These are phyloP conservation scores for Sylvilagus bachmani DNA, from an alignment of 2,113 vertebrate species.

Conservation along the genomic window DNA sequence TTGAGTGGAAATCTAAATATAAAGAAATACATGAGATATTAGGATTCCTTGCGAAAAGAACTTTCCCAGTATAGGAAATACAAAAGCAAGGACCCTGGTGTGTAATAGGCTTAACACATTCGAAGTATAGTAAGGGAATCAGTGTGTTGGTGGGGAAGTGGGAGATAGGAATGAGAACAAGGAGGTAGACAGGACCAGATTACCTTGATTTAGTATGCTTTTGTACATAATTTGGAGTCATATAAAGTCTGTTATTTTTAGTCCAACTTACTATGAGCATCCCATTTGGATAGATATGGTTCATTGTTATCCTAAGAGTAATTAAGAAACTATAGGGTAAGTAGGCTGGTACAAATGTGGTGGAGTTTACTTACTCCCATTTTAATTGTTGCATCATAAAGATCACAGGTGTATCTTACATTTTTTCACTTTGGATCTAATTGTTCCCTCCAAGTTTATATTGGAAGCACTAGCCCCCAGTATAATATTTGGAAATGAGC, in stretches of 20 bases:
- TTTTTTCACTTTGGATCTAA: not conserved
- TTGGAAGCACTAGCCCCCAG: not conserved
- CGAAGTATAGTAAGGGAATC: not conserved
- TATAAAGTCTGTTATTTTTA: not conserved
- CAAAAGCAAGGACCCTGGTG: not conserved
- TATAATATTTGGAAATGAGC: not conserved
- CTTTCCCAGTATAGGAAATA: not conserved
- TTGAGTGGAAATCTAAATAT: not conserved
- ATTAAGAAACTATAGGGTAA: not conserved
- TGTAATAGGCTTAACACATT: not conserved
- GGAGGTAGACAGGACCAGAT: not conserved
- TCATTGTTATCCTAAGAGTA: not conserved
- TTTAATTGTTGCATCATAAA: not conserved
- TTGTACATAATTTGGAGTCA: not conserved
- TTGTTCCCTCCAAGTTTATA: not conserved
- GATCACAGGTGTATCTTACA: not conserved
- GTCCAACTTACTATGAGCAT: not conserved
- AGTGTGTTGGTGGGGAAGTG: not conserved
- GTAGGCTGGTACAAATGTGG: not conserved
- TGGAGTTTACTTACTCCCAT: not conserved
- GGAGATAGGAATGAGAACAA: not conserved
- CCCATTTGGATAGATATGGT: not conserved
- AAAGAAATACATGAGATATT: not conserved
- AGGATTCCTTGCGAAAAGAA: not conserved
- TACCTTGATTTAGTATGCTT: not conserved